phyloP scores from a whole-genome alignment of 2,113 vertebrate genomes.

The Lamprologus speciosus region DNA sequence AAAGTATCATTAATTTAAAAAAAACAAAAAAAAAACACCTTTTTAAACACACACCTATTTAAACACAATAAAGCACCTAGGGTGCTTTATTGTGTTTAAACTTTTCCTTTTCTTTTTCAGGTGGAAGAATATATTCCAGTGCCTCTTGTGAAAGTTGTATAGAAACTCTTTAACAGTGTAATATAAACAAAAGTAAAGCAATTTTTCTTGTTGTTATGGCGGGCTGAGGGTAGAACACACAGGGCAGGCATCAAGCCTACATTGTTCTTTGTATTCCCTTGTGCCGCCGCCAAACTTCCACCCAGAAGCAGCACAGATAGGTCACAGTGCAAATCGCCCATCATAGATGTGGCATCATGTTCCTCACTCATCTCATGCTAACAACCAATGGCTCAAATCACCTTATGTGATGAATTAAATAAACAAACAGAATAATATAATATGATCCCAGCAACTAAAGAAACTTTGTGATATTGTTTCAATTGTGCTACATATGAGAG shows the following conservation, averaged over 20 bases:
- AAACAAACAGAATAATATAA: not conserved
- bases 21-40: too few relatives aligned
- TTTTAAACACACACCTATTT: too few relatives aligned
- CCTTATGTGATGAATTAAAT: not conserved
- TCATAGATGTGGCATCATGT: not conserved
- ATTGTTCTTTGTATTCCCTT: not conserved
- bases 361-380: not conserved
- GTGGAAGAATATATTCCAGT: not conserved
- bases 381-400: not conserved
- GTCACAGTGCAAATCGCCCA: not conserved
- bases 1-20: accelerated
- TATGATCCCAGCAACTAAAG: not conserved
- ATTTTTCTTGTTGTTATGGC: not conserved
- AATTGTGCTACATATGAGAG: not conserved
- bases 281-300: not conserved
- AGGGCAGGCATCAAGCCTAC: not conserved
- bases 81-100: not conserved
- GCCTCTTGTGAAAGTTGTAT: not conserved
- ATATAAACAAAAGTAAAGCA: not conserved
- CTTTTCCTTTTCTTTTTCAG: not conserved
- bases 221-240: not conserved
- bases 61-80: not conserved
- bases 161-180: not conserved
- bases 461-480: not conserved
- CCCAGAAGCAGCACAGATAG: not conserved